Base-by-base conservation (phyloP, 2,113 vertebrate genomes). In the Percina caprodes region DNA sequence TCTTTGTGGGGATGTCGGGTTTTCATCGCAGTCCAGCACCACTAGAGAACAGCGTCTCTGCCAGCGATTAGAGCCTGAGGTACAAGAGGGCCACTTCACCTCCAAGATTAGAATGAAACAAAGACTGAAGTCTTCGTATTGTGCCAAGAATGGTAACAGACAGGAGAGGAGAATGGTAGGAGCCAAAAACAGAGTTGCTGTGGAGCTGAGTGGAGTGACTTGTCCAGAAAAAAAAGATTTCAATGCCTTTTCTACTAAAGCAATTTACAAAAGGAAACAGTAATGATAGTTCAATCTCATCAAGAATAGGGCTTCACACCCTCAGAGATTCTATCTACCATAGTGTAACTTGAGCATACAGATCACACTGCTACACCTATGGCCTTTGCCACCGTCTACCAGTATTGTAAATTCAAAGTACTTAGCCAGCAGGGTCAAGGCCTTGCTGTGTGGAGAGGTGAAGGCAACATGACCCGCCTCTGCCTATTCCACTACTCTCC, bases 61-160 rank as follows among this genome's bases (percentile, higher is more conserved):
- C 90, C 90, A 87, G 85, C 79, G 90, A 92, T 87, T 88, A 90
- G 80, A 89, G 88, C 80, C 73, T 12, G 66, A 74, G 80, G 69
- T 80, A 91, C 91, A 91, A 84, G 89, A 92, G 90, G 82, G 79
- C 90, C 91, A 93, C 91, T 93, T 92, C 89, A 92, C 88, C 87
- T 89, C 86, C 54, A 66, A 88, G 86, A 92, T 91, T 88, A 88
- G 79, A 90, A 81, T 72, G 73, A 91, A 91, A 94, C 86, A 93
- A 94, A 92, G 88, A 59, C 63, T 51, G 35, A 70, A 87, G 86
- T 88, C 87, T 86, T 91, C 66, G 68, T n/a, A 80, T 90, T 90
- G 90, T 89, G 86, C 84, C 86, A 85, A 78, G 80, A 91, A 89
- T n/a, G 69, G 74, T 69, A 79, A 75, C 80, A 75, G 86, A 88